Evolutionary conservation across 2,797 vertebrate genomes (phyloP).

Genomic region (Crypturellus tataupa): DNA sequence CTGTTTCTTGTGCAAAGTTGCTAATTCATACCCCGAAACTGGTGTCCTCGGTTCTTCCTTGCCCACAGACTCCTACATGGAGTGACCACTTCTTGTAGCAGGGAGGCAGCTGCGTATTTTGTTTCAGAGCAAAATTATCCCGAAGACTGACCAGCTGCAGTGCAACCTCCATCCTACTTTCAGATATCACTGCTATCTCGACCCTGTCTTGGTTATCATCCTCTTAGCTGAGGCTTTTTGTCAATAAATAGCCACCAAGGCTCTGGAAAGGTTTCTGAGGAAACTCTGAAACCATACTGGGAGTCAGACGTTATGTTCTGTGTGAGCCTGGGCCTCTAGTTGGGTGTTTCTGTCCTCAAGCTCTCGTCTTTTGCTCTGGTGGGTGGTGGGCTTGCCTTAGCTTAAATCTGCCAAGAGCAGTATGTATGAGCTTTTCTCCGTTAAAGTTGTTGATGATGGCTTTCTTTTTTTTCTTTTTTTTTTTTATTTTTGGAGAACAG

Average conservation of each 20-base stretch:
- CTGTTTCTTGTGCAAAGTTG: neutral
- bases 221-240: neutral
- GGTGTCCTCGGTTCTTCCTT: neutral
- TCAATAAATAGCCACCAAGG: neutral
- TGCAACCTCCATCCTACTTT: neutral
- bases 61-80: neutral
- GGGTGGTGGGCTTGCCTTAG: neutral
- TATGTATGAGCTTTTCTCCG: neutral
- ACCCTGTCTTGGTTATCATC: neutral
- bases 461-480: neutral
- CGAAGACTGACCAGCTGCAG: neutral
- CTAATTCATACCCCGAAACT: neutral
- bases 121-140: neutral
- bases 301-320: neutral
- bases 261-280: neutral
- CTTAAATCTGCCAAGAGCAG: neutral
- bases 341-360: neutral
- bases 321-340: neutral
- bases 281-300: neutral
- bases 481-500: neutral
- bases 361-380: neutral
- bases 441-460: neutral
- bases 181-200: neutral
- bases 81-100: neutral
- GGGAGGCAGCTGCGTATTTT: neutral